phyloP scores from a whole-genome alignment of 2,797 vertebrate genomes.

The Fundulus diaphanus region DNA sequence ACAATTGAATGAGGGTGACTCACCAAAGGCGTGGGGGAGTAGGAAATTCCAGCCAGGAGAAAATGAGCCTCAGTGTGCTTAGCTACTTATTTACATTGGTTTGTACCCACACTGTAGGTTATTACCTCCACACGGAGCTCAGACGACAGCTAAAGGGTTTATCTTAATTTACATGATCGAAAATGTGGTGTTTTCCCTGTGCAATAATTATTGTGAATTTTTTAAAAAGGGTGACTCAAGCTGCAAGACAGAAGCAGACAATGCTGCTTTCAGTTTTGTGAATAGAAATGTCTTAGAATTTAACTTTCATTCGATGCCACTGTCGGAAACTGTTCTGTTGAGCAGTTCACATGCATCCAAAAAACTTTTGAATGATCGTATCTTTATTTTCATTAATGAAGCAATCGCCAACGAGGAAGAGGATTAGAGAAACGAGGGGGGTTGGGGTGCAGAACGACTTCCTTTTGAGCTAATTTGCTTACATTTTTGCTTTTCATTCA shows the following conservation, averaged over 20 bases:
- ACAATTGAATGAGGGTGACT: constrained; percentile 75
- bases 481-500: constrained; percentile 23
- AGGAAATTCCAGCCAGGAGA: constrained; percentile 74
- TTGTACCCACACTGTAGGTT: constrained; percentile 23
- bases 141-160: constrained; percentile 47
- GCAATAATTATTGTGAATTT: constrained; percentile 86
- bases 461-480: constrained; percentile 65
- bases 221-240: constrained; percentile 52
- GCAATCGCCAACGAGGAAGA: constrained; percentile 75
- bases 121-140: constrained; percentile 9
- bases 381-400: constrained; percentile 81
- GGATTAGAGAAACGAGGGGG: constrained; percentile 47
- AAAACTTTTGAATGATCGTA: constrained; percentile 42
- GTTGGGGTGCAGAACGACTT: constrained; percentile 57
- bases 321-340: constrained; percentile 74
- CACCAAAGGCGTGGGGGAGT: constrained; percentile 77
- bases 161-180: constrained; percentile 82
- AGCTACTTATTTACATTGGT: constrained; percentile 64
- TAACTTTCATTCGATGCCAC: constrained; percentile 61
- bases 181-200: constrained; percentile 48
- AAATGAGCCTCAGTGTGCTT: constrained; percentile 62
- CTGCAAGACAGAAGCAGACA: constrained; percentile 19
- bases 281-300: background rate
- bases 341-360: constrained; percentile 57
- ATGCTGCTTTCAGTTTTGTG: constrained; percentile 57